Evolutionary conservation across 2,888 invertebrate genomes (phyloP).

Genomic region (Incurvaria masculella): DNA sequence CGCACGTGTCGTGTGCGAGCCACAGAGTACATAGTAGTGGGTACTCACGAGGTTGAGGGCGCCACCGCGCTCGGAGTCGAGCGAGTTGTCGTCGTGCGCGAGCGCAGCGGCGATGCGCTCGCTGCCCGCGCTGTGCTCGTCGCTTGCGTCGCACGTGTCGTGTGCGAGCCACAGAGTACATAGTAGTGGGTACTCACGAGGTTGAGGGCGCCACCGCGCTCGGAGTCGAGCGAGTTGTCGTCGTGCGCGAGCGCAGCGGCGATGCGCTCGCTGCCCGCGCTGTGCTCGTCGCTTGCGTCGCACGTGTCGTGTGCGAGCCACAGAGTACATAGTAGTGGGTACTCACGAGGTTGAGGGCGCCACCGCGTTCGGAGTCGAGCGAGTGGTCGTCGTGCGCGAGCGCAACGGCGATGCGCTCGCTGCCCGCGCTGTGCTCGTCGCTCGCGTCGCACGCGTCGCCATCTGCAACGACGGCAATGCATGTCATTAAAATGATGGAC

Average conservation of each 20-base stretch:
- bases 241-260: slow-evolving; percentile 43
- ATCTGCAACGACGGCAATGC: slow-evolving; percentile 29
- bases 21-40: too few relatives aligned
- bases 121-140: too few relatives aligned
- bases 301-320: too few relatives aligned
- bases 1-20: too few relatives aligned
- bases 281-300: slow-evolving; percentile 53
- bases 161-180: too few relatives aligned
- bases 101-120: slow-evolving; percentile 55
- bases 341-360: slow-evolving; percentile 52
- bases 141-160: slow-evolving; percentile 58
- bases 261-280: slow-evolving; percentile 23
- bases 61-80: slow-evolving; percentile 59
- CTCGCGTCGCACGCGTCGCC: slow-evolving; percentile 54
- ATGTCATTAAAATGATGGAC: too few relatives aligned
- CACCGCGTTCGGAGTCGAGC: slow-evolving; percentile 60
- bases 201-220: slow-evolving; percentile 59
- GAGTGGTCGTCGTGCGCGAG: slow-evolving; percentile 57
- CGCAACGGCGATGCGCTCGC: slow-evolving; percentile 27
- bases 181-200: too few relatives aligned
- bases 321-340: too few relatives aligned
- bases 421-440: slow-evolving; percentile 48
- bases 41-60: slow-evolving; percentile 65
- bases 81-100: slow-evolving; percentile 56
- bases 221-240: slow-evolving; percentile 63